Evolutionary conservation across 2,113 vertebrate species (phyloP).

Genomic region (Corapipo altera): DNA sequence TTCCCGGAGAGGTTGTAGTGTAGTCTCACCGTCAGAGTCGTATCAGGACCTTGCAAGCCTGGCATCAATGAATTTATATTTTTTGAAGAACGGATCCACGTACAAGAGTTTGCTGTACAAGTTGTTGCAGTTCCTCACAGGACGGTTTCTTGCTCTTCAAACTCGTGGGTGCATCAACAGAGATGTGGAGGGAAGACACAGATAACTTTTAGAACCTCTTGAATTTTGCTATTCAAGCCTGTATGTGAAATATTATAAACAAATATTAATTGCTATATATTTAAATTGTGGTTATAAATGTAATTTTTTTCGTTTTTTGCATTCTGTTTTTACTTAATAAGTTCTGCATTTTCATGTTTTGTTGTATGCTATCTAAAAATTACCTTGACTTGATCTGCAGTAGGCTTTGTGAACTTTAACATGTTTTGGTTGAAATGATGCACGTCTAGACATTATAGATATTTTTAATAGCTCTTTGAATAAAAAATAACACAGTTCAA

Average conservation of each 20-base stretch:
- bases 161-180: accelerated
- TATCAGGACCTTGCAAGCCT: accelerated
- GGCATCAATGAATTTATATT: accelerated
- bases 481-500: not conserved
- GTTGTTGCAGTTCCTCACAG: not conserved
- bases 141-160: not conserved
- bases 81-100: not conserved
- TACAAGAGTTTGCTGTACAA: not conserved
- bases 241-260: not conserved
- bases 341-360: not conserved
- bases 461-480: not conserved
- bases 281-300: not conserved
- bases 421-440: not conserved
- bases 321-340: not conserved
- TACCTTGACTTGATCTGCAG: not conserved
- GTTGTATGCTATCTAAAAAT: not conserved
- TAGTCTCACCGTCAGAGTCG: accelerated
- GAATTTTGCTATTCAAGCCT: not conserved
- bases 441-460: not conserved
- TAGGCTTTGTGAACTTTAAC: not conserved
- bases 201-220: not conserved
- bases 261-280: not conserved
- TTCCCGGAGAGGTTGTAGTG: not conserved
- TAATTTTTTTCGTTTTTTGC: not conserved
- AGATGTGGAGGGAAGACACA: not conserved